Conservation (phyloP, 2,888 invertebrate species). For the Bembecia ichneumoniformis region DNA sequence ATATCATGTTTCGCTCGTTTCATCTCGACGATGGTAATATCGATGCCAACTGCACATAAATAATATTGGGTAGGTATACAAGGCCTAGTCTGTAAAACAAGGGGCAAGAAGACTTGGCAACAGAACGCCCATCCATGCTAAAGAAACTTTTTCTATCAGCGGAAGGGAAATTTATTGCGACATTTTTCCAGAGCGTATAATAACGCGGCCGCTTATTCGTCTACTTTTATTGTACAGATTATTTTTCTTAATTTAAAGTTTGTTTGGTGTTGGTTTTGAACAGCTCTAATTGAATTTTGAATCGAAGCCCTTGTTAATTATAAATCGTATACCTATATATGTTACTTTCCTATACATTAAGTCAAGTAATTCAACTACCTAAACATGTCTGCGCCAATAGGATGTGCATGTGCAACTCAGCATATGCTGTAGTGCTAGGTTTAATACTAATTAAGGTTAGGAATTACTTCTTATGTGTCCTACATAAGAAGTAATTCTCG, state of each 20-base stretch:
- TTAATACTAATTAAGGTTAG: too few species aligned
- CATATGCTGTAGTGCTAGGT: too few species aligned
- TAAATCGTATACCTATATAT: too few species aligned
- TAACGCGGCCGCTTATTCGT: constrained; percentile 15
- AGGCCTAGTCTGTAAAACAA: constrained; percentile 19
- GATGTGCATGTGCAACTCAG: too few species aligned
- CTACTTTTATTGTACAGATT: constrained; percentile 13
- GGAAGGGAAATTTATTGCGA: constrained; percentile 40
- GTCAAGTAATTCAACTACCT: too few species aligned
- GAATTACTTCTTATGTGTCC: too few species aligned
- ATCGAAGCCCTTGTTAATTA: too few species aligned
- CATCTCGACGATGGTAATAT: constrained; percentile 15
- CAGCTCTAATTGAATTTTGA: constrained; percentile 22
- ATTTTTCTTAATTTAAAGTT: constrained; percentile 28
- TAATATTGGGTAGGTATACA: constrained; percentile 3
- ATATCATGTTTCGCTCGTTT: constrained; percentile 19
- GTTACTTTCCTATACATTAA: too few species aligned
- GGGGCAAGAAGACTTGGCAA: constrained; percentile 25
- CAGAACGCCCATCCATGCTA: constrained; percentile 18
- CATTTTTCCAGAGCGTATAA: constrained; percentile 35
- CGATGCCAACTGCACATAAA: constrained; percentile 19
- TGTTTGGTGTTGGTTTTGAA: constrained; percentile 29
- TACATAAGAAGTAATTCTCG: too few species aligned
- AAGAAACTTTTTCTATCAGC: constrained; percentile 52
- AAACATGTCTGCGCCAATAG: too few species aligned